Conservation (phyloP, 2,113 vertebrate genomes). For the Saccopteryx bilineata region DNA sequence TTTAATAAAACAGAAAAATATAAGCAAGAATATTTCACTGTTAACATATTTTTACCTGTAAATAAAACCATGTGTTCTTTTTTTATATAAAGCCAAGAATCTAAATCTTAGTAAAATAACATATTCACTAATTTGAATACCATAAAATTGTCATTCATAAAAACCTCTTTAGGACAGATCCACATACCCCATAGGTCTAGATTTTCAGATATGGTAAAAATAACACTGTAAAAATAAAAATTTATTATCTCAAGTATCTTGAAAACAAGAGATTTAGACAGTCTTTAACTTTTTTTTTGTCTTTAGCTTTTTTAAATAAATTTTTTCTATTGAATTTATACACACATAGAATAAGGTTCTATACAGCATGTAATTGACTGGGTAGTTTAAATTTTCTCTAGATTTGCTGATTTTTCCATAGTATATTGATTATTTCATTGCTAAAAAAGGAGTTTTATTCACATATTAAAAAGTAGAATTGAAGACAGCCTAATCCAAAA, state of each 20-base stretch:
- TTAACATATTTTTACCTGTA: neutral
- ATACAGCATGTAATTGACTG: neutral
- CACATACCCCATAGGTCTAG: too few species aligned
- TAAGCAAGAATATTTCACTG: neutral
- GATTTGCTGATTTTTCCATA: neutral
- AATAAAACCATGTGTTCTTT: neutral
- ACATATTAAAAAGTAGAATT: neutral
- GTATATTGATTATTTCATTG: neutral
- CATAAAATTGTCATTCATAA: neutral
- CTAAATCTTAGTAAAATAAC: neutral
- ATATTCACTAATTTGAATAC: constrained; percentile 12
- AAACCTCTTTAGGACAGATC: neutral
- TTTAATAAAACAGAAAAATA: neutral
- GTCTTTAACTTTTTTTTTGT: neutral
- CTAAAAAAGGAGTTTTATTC: neutral
- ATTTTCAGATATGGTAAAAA: neutral
- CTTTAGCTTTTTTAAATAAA: neutral
- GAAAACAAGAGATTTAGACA: neutral
- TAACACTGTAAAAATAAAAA: neutral
- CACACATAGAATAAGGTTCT: neutral
- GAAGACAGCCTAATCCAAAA: neutral
- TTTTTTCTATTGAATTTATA: neutral
- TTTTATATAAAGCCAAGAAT: neutral
- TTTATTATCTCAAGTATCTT: neutral
- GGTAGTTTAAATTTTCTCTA: neutral